These are phyloP conservation scores for Ophion ellenae DNA, from an alignment of 2,888 invertebrate genomes.

Conservation along the genomic window DNA sequence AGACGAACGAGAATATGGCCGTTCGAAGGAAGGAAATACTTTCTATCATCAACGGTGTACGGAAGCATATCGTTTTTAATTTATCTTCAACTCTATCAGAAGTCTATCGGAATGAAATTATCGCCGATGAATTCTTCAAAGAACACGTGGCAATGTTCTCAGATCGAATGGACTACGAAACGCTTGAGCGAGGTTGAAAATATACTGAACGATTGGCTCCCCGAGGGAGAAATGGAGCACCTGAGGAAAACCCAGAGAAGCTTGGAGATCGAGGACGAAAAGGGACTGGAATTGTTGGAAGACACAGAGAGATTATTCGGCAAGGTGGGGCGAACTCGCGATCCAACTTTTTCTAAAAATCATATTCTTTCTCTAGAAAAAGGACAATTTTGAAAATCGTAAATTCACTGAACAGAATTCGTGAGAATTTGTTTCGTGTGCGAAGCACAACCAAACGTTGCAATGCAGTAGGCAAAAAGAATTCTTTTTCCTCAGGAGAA, in stretches of 20 bases:
- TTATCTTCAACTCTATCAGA: background rate
- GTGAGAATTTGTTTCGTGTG: too few relatives aligned
- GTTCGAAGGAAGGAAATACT: slow-evolving; percentile 50
- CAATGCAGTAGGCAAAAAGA: background rate
- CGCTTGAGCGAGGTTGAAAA: slow-evolving; percentile 33
- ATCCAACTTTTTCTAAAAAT: background rate
- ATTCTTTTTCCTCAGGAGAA: slow-evolving; percentile 36
- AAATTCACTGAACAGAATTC: too few relatives aligned
- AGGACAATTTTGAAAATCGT: background rate
- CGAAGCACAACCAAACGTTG: too few relatives aligned
- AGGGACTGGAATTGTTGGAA: slow-evolving; percentile 41
- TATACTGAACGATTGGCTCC: slow-evolving; percentile 57
- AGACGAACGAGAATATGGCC: slow-evolving; percentile 60
- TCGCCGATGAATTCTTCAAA: background rate
- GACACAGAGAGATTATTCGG: slow-evolving; percentile 48
- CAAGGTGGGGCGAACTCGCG: slow-evolving; percentile 36
- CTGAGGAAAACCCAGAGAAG: slow-evolving; percentile 46
- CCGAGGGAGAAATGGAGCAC: slow-evolving; percentile 50
- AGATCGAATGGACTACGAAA: slow-evolving; percentile 37
- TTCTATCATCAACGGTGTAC: slow-evolving; percentile 49
- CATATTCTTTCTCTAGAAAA: background rate
- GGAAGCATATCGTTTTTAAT: background rate
- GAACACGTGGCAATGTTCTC: background rate
- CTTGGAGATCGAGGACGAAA: slow-evolving; percentile 41
- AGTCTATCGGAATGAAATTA: background rate